phyloP scores from a whole-genome alignment of 2,113 vertebrate genomes.

The Neogobius melanostomus region DNA sequence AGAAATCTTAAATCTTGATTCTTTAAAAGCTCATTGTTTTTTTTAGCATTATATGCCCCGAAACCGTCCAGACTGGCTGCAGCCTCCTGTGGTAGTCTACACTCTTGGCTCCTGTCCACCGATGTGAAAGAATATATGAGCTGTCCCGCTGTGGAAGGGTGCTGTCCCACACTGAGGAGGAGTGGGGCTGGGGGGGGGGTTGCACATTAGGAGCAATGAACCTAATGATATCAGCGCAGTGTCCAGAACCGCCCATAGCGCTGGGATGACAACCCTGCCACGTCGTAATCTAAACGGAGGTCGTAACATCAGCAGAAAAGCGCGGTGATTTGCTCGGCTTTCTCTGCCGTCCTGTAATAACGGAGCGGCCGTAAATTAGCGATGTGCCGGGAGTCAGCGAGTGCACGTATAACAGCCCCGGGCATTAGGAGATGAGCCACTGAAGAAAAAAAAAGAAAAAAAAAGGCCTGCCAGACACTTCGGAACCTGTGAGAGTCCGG shows the following conservation, averaged over 20 bases:
- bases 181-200: neutral
- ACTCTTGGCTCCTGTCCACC: constrained; percentile 65
- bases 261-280: constrained; percentile 95
- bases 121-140: constrained; percentile 85
- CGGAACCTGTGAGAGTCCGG: constrained; percentile 91
- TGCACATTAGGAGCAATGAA: constrained; percentile 98
- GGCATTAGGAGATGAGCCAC: constrained; percentile 90
- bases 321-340: constrained; percentile 84
- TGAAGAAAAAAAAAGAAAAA: constrained; percentile 80
- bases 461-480: constrained; percentile 73
- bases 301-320: constrained; percentile 91
- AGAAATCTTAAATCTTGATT: too few relatives aligned
- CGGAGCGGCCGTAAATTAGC: constrained; percentile 92
- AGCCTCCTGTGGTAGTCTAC: constrained; percentile 46
- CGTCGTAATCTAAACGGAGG: constrained; percentile 91
- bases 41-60: neutral
- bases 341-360: constrained; percentile 92
- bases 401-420: constrained; percentile 78
- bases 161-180: constrained; percentile 55
- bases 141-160: constrained; percentile 79
- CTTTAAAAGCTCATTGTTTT: neutral
- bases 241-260: constrained; percentile 89
- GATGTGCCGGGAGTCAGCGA: constrained; percentile 83
- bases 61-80: neutral
- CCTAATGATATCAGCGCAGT: constrained; percentile 98